Percentiles rank a stretch among this genome's conserved stretches.
These are phyloP conservation scores for Dysdera silvatica DNA, from an alignment of 1,140 invertebrate genomes.

Conservation along the genomic window DNA sequence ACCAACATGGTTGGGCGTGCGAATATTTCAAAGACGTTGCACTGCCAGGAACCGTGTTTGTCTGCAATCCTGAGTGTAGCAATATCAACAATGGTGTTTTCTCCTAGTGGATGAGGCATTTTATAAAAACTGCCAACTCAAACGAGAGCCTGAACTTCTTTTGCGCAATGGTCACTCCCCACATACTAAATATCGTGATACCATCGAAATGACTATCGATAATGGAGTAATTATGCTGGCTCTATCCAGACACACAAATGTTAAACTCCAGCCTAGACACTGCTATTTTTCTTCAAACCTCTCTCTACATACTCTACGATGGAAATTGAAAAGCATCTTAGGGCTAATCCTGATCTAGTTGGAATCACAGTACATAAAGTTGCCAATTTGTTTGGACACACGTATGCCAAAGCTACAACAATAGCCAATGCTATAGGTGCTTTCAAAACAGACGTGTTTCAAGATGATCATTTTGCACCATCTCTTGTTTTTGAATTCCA, in stretches of 20 bases:
- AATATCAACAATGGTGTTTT: neutral
- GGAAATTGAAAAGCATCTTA: neutral
- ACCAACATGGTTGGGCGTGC: neutral
- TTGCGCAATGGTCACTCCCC: neutral
- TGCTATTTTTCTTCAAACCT: neutral
- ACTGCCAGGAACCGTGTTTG: neutral
- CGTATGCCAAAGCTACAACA: neutral
- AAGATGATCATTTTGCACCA: neutral
- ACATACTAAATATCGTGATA: neutral
- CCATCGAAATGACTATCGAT: neutral
- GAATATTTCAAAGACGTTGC: neutral
- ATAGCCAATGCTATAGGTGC: neutral
- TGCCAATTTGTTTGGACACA: neutral
- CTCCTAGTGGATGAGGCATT: neutral
- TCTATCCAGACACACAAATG: no score
- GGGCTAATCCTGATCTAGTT: neutral
- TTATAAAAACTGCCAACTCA: neutral
- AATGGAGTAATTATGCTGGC: neutral
- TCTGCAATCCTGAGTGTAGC: neutral
- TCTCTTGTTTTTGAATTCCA: neutral
- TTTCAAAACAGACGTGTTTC: neutral
- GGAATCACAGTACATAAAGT: neutral
- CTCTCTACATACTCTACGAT: neutral
- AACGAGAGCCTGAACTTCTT: neutral
- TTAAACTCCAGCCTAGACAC: neutral